A percentile compares a stretch with the other conserved stretches of the same genome.
Evolutionary conservation across 2,888 invertebrate genomes (phyloP).

Genomic region (Spisula solida): DNA sequence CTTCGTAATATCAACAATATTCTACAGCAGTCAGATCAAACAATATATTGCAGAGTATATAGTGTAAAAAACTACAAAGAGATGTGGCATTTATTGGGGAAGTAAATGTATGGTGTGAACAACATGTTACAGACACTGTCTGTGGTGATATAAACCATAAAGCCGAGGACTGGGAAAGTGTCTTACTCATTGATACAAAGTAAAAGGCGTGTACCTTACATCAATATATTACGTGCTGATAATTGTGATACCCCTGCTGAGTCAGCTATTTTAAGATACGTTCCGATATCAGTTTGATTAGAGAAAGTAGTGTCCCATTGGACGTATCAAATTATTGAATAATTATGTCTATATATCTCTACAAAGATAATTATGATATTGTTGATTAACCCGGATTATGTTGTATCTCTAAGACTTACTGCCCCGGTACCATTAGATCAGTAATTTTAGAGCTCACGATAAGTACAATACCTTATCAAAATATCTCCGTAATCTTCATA

Average conservation of each 20-base stretch:
- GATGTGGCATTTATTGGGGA: neutral
- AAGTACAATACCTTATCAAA: too few species aligned
- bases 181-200: neutral
- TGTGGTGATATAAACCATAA: neutral
- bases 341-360: too few species aligned
- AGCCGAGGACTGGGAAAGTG: neutral
- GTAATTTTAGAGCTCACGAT: too few species aligned
- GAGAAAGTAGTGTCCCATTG: too few species aligned
- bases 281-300: too few species aligned
- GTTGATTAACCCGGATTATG: too few species aligned
- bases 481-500: too few species aligned
- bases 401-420: too few species aligned
- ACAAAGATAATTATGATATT: too few species aligned
- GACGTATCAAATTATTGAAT: too few species aligned
- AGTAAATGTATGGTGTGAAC: conserved; percentile 2
- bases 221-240: neutral
- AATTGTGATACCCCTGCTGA: neutral
- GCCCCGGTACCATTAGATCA: too few species aligned
- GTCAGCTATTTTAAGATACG: neutral
- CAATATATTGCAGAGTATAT: neutral
- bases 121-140: neutral
- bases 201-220: neutral
- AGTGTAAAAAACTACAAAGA: neutral
- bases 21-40: neutral
- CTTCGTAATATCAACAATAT: neutral